A percentile compares a stretch with the other conserved stretches of the same genome.
Conservation (phyloP, 92 coral and sea anemone genomes). For the Metridium senile region DNA sequence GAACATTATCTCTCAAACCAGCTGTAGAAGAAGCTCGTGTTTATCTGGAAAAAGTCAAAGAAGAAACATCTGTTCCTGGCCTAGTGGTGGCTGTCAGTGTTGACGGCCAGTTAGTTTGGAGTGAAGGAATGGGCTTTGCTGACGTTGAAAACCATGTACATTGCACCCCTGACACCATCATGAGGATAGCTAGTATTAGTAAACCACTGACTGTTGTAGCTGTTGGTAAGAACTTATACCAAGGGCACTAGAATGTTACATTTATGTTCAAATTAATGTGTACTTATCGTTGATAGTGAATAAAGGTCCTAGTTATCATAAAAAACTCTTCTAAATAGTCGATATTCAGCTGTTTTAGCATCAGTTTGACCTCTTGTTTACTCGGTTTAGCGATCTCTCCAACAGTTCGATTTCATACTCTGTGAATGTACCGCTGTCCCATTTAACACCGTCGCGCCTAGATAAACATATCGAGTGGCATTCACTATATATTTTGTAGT, state of each 20-base stretch:
- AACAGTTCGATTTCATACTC: too few relatives aligned
- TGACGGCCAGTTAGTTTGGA: constrained; percentile 89
- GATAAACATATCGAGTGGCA: too few relatives aligned
- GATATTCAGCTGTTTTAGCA: too few relatives aligned
- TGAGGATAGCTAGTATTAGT: constrained; percentile 99
- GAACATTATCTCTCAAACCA: constrained; percentile 5
- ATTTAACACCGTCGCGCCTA: too few relatives aligned
- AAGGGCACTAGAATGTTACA: neutral
- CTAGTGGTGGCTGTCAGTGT: constrained; percentile 79
- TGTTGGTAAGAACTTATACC: constrained; percentile 54
- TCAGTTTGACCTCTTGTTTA: too few relatives aligned
- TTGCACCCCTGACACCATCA: constrained; percentile 78
- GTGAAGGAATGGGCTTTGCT: constrained; percentile 95
- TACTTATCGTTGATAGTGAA: too few relatives aligned
- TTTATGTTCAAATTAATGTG: neutral
- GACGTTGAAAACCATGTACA: constrained; percentile 91
- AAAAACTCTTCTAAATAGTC: too few relatives aligned
- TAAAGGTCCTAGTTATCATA: too few relatives aligned
- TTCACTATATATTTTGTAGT: too few relatives aligned
- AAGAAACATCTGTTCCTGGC: constrained; percentile 90
- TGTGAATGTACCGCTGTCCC: too few relatives aligned
- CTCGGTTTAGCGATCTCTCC: too few relatives aligned
- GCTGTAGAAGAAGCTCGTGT: constrained; percentile 70
- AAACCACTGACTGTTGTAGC: constrained; percentile 90
- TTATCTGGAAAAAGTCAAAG: constrained; percentile 63